A percentile compares a stretch with the other conserved stretches of the same genome.
phyloP scores from a whole-genome alignment of 1,140 invertebrate species.

The Penaeus indicus region DNA sequence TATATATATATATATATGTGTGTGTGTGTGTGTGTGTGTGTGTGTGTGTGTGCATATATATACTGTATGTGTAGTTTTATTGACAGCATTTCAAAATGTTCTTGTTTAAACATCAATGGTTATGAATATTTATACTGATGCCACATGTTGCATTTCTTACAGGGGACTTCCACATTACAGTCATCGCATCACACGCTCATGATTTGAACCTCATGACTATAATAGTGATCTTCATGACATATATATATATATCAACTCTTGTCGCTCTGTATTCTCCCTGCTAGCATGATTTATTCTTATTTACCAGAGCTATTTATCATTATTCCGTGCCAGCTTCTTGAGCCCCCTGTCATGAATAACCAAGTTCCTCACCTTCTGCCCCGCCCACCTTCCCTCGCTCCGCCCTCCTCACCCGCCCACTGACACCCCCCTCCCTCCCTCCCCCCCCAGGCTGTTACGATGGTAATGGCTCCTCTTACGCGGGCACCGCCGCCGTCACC shows the following conservation, averaged over 20 bases:
- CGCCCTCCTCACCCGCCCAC: not conserved
- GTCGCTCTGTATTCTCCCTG: too few species aligned
- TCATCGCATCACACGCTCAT: too few species aligned
- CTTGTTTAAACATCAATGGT: not conserved
- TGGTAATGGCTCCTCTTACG: constrained; percentile 42
- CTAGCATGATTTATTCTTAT: too few species aligned
- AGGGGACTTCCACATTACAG: too few species aligned
- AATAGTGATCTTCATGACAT: too few species aligned
- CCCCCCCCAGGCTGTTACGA: constrained; percentile 49
- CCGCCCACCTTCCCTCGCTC: not conserved
- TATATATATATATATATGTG: constrained; percentile 31
- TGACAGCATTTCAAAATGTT: not conserved
- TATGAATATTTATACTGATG: not conserved
- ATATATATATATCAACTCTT: too few species aligned
- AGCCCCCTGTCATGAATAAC: not conserved
- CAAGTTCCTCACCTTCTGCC: not conserved
- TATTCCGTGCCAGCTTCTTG: too few species aligned
- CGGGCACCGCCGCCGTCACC: constrained; percentile 41
- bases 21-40: not conserved
- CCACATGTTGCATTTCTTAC: too few species aligned
- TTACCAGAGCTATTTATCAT: too few species aligned
- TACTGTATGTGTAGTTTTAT: not conserved
- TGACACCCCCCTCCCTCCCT: constrained; percentile 2
- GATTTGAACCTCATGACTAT: too few species aligned
- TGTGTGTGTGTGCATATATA: constrained; percentile 5